A percentile compares a stretch with the other conserved stretches of the same genome.
phyloP scores from a whole-genome alignment of 2,888 invertebrate species.

The Lamproptera curius region DNA sequence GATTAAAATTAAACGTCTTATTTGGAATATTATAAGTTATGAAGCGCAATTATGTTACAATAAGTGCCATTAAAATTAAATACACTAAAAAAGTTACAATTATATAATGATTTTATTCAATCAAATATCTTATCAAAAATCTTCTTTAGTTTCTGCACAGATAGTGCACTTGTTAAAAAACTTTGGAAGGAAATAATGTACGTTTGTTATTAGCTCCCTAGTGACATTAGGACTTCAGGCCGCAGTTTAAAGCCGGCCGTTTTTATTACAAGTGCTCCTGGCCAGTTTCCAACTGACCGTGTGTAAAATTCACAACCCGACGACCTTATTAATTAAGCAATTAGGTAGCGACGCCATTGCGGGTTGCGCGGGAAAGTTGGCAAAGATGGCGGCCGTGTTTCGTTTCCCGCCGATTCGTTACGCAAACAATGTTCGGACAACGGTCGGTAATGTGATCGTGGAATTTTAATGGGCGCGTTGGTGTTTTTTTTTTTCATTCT shows the following conservation, averaged over 20 bases:
- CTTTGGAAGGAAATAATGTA: no score
- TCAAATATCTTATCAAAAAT: no score
- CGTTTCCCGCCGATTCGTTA: slow-evolving; percentile 43
- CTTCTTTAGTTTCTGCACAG: no score
- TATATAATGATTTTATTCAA: no score
- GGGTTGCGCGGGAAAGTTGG: slow-evolving; percentile 41
- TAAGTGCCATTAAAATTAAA: no score
- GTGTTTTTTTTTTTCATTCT: no score
- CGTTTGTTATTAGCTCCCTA: slow-evolving; percentile 14
- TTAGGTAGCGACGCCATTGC: slow-evolving; percentile 55
- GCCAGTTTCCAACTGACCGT: slow-evolving; percentile 56
- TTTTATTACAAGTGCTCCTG: slow-evolving; percentile 54
- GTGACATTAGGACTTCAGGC: slow-evolving; percentile 7
- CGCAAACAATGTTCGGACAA: slow-evolving; percentile 41
- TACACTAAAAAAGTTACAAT: no score
- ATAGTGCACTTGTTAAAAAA: no score
- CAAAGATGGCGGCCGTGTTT: slow-evolving; percentile 42
- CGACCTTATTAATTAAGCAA: slow-evolving; percentile 73
- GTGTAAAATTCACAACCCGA: slow-evolving; percentile 52
- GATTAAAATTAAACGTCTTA: no score
- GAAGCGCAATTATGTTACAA: no score
- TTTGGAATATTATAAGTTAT: no score
- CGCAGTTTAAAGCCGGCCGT: slow-evolving; percentile 31
- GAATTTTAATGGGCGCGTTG: slow-evolving; percentile 35
- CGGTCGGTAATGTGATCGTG: slow-evolving; percentile 35